Conservation (phyloP, 1,140 invertebrate species). For the Latrodectus geometricus region DNA sequence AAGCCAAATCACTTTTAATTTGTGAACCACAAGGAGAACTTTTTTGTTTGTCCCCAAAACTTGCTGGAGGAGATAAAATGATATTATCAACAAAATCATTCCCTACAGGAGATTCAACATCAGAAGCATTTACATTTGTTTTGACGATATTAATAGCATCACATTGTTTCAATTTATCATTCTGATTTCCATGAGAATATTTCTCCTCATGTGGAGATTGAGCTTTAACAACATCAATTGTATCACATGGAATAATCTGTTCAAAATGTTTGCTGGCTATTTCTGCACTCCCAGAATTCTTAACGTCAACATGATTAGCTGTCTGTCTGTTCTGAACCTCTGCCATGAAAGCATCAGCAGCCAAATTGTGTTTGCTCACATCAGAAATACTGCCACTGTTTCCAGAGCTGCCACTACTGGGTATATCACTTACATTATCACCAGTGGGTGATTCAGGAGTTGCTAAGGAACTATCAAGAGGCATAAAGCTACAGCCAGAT, state of each 20-base stretch:
- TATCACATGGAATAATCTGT: too few relatives aligned
- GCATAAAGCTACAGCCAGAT: neutral
- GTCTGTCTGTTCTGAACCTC: neutral
- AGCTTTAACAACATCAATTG: neutral
- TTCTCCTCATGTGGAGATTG: constrained; percentile 7
- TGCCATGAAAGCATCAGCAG: neutral
- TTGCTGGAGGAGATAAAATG: constrained; percentile 49
- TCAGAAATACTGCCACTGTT: constrained; percentile 6
- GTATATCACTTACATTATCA: constrained; percentile 57
- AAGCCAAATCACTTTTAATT: neutral
- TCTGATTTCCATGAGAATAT: neutral
- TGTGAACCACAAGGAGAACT: neutral
- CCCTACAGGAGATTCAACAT: neutral
- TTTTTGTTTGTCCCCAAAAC: constrained; percentile 19
- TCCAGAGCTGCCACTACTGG: constrained; percentile 43
- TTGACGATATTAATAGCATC: neutral
- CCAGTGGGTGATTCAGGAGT: constrained; percentile 61
- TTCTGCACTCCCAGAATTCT: neutral
- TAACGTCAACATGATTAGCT: neutral
- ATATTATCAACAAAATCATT: constrained; percentile 26
- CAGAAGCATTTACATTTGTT: neutral
- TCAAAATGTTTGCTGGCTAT: neutral
- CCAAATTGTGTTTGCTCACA: neutral
- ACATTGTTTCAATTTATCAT: too few relatives aligned
- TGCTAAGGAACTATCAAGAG: constrained; percentile 29